Evolutionary conservation across 30 jellyfish, hydroid and myxozoan species (phyloP), one percentile per base, ranked within the genome.

Genomic region (Aurelia coerulea): DNA sequence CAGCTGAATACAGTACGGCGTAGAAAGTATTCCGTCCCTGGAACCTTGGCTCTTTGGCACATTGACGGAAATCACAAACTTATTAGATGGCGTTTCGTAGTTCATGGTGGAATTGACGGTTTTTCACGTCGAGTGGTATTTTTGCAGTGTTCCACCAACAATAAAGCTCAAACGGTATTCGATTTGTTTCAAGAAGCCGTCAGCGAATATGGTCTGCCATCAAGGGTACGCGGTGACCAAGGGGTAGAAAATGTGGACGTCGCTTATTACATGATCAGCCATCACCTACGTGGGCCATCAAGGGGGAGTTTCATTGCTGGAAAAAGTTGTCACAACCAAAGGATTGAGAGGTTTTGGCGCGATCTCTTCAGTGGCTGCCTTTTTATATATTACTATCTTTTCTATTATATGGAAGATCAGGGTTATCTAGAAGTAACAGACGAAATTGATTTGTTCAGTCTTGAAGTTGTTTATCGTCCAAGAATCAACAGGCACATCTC

Each of bases 231-330:
- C 15, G 80, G 83, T 33, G 90, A 65, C 50, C 80, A 63, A 19
- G 90, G 91, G 37, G 91, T 33, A 16, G 85, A 81, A 68, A 81
- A 81, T 67, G 85, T 81, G 11, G 91, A 81, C 68, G 84, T 81
- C n/a, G 91, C 84, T 15, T 23, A 35, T 29, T 81, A 41, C 51
- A 70, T 81, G 85, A 35, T 81, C 4, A n/a, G 59, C 51, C 85
- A 81, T 42, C 91, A 85, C 2, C 50, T 51, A 29, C 14, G 85
- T 23, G 91, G 91, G 15, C 85, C 91, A 18, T 42, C 65, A 2
- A 50, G 91, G 50, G 91, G 91, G 31, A 81, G 91, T 42, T 81
- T 41, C 78, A 81, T 68, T 9, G 84, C 85, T 19, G 76, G 91
- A 14, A 81, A 81, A 81, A 81, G 91, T 34, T 81, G 91, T 76